Conservation (phyloP, 2,113 vertebrate species). For the Alligator mississippiensis region DNA sequence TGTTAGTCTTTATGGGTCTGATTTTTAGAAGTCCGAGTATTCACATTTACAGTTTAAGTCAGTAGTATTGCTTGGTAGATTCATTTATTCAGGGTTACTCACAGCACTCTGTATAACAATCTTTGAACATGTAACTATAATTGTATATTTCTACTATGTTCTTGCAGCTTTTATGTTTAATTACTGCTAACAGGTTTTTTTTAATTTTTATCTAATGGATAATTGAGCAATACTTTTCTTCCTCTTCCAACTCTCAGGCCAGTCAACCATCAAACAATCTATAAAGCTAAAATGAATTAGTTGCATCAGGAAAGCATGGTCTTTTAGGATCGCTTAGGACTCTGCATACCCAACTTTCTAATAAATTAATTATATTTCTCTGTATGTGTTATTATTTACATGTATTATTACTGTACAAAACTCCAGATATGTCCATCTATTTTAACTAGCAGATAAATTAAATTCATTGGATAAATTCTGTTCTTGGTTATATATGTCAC, state of each 20-base stretch:
- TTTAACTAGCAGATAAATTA: conserved; percentile 24
- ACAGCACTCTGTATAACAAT: not conserved
- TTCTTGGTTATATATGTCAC: conserved; percentile 61
- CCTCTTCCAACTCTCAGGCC: not conserved
- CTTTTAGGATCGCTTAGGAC: not conserved
- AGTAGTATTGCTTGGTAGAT: conserved; percentile 25
- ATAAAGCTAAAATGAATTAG: not conserved
- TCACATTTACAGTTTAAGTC: not conserved
- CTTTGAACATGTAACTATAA: not conserved
- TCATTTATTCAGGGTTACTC: not conserved
- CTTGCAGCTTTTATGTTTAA: conserved; percentile 10
- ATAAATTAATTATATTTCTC: not conserved
- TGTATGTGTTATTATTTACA: conserved; percentile 30
- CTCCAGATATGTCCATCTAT: conserved; percentile 17
- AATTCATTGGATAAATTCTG: conserved; percentile 31
- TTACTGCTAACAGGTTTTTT: conserved; percentile 26
- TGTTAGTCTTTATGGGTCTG: conserved; percentile 37
- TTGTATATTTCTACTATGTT: not conserved
- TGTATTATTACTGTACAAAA: not conserved
- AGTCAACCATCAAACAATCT: not conserved
- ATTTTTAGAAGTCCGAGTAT: conserved; percentile 28
- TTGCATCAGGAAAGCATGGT: not conserved
- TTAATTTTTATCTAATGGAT: not conserved
- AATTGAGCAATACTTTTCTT: conserved; percentile 12
- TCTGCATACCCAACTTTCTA: not conserved